These are phyloP conservation scores for Trogon melanurus DNA, from an alignment of 2,113 vertebrate species.

Conservation along the genomic window DNA sequence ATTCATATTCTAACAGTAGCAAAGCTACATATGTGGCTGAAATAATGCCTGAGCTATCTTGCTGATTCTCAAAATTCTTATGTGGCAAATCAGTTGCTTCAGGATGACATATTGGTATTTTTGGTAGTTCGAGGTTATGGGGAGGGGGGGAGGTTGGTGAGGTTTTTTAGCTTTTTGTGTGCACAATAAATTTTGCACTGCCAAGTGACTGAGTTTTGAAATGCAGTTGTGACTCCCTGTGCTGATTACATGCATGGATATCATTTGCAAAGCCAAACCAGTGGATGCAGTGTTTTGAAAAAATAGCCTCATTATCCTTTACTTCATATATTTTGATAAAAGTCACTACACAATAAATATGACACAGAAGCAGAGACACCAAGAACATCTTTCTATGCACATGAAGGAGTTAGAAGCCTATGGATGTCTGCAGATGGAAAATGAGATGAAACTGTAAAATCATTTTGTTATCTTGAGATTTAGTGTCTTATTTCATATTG, in stretches of 20 bases:
- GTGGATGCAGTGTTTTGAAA: not conserved
- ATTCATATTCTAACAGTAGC: not conserved
- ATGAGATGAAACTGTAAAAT: not conserved
- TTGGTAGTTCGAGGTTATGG: not conserved
- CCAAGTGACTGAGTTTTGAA: not conserved
- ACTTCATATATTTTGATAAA: not conserved
- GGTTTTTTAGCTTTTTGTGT: not conserved
- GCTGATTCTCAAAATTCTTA: not conserved
- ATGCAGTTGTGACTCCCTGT: not conserved
- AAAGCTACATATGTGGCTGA: not conserved
- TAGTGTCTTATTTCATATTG: not conserved
- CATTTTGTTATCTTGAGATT: not conserved
- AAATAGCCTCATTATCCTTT: not conserved
- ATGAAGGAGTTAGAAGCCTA: not conserved
- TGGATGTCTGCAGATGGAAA: slow-evolving; percentile 14
- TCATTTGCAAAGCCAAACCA: not conserved
- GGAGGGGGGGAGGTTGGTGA: rapidly evolving
- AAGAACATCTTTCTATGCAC: not conserved
- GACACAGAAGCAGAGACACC: not conserved
- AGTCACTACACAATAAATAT: not conserved
- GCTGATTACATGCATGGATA: not conserved
- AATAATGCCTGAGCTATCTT: not conserved
- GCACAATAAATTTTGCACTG: not conserved
- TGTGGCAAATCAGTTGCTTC: not conserved
- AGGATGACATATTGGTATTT: not conserved